Evolutionary conservation across 2,113 vertebrate species (phyloP), one percentile per base, ranked within the genome.

Genomic region (Numenius arquata): DNA sequence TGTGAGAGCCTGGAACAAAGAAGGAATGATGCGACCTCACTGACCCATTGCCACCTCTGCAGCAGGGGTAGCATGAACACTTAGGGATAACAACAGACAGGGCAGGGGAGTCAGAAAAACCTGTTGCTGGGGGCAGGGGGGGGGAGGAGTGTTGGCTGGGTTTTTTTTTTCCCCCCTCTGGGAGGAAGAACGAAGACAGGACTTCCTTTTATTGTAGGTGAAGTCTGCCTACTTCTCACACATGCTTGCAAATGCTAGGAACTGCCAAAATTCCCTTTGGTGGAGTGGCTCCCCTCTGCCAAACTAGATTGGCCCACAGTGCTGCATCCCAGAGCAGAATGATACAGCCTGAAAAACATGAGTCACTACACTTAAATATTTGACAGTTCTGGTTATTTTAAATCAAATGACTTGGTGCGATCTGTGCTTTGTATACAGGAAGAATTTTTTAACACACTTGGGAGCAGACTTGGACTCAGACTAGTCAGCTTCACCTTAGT

Each of bases 11-110:
- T 23, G 5, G 36, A 94, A 82, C 16, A 75, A 75, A 55, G 19
- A 55, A 1, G 16, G 48, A 82, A 27, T 1, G 8, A 85, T 40
- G 17, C 92, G 50, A 43, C 6, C 15, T 79, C 53, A 50, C 30
- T 50, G 75, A 85, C 26, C 17, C 19, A 12, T 16, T 48, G 12
- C 26, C 38, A 74, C 34, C 18, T 62, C 26, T 36, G 43, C 45
- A 85, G 40, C 9, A 76, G 4, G 7, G 18, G 7, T 56, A 43
- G 47, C 2, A 7, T 34, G 15, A 19, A 25, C 0, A 0, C 36
- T 53, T 70, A 68, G 7, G 14, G 26, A 8, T 59, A 85, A 63
- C 5, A 89, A 53, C 12, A 67, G 13, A 12, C 8, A 41, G 55
- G 11, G n/a, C 29, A 40, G 15, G 11, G 73, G 15, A 8, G 8